Evolutionary conservation across 2,113 vertebrate species (phyloP).

Genomic region (Silurus asotus): DNA sequence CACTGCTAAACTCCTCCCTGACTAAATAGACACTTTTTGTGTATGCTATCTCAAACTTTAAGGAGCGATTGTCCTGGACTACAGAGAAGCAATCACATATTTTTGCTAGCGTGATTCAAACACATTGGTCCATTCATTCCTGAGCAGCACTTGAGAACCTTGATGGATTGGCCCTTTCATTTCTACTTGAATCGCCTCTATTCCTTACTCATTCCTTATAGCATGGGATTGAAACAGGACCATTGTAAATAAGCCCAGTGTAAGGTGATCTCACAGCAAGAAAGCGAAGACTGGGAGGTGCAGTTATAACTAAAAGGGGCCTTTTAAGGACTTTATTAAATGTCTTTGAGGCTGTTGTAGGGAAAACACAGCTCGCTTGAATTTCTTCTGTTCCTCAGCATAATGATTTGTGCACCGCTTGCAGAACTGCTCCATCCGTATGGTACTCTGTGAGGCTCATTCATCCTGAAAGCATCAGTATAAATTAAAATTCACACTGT

Average conservation of each 20-base stretch:
- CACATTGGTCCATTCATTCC: constrained; percentile 26
- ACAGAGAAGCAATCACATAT: background rate
- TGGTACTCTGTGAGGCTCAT: background rate
- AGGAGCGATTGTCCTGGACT: background rate
- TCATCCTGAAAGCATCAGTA: background rate
- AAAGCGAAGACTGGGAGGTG: constrained; percentile 5
- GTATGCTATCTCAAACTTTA: background rate
- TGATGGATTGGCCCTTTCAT: background rate
- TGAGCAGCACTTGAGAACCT: constrained; percentile 11
- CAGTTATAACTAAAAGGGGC: constrained; percentile 18
- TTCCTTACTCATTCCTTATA: background rate
- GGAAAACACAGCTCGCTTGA: constrained; percentile 22
- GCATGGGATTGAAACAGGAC: constrained; percentile 14
- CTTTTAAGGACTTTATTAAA: background rate
- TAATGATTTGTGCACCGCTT: constrained; percentile 14
- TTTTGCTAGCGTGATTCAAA: background rate
- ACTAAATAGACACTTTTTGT: constrained; percentile 16
- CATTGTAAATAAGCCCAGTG: constrained; percentile 17
- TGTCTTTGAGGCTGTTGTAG: constrained; percentile 24
- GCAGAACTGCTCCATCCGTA: constrained; percentile 2
- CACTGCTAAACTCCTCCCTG: constrained; percentile 12
- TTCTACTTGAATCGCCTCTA: background rate
- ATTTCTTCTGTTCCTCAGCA: constrained; percentile 21
- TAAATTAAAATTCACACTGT: background rate
- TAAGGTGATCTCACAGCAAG: constrained; percentile 37